These are phyloP conservation scores for Siphonodentalium dalli DNA, from an alignment of 2,888 invertebrate species.

Conservation along the genomic window DNA sequence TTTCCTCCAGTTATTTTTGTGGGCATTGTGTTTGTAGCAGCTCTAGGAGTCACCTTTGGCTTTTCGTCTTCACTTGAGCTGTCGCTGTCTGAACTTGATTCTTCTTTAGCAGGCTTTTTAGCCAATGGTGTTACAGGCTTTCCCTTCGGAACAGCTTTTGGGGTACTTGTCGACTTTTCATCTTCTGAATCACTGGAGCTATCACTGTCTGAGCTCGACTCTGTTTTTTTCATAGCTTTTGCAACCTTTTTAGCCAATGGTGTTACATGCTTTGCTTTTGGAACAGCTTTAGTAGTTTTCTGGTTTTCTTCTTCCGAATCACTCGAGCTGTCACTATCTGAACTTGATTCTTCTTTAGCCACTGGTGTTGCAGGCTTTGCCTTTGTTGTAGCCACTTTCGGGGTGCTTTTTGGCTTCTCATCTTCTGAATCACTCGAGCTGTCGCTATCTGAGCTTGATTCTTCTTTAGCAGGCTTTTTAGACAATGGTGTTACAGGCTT, in stretches of 20 bases:
- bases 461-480: constrained; percentile 3
- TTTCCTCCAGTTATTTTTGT: constrained; percentile 6
- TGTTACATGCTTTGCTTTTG: too few relatives aligned
- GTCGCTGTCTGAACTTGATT: constrained; percentile 13
- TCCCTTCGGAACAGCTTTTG: constrained; percentile 25
- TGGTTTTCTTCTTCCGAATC: too few relatives aligned
- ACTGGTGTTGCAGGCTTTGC: constrained; percentile 6
- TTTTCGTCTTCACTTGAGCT: constrained; percentile 26
- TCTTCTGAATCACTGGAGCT: too few relatives aligned
- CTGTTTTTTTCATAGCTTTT: too few relatives aligned
- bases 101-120: constrained; percentile 18
- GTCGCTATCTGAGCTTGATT: constrained; percentile 1
- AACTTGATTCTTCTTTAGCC: constrained; percentile 14
- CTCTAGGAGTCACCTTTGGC: constrained; percentile 4
- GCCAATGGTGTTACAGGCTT: constrained; percentile 16
- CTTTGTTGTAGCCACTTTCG: constrained; percentile 16
- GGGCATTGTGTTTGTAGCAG: constrained; percentile 3
- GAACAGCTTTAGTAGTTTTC: too few relatives aligned
- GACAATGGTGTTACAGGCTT: not conserved
- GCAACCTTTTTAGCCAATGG: too few relatives aligned
- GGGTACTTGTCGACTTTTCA: too few relatives aligned
- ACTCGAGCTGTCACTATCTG: constrained; percentile 18
- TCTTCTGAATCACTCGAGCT: constrained; percentile 13
- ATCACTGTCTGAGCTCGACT: too few relatives aligned
- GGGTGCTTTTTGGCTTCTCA: not conserved